Conservation (phyloP, 2,113 vertebrate genomes). For the Catharus bicknelli region DNA sequence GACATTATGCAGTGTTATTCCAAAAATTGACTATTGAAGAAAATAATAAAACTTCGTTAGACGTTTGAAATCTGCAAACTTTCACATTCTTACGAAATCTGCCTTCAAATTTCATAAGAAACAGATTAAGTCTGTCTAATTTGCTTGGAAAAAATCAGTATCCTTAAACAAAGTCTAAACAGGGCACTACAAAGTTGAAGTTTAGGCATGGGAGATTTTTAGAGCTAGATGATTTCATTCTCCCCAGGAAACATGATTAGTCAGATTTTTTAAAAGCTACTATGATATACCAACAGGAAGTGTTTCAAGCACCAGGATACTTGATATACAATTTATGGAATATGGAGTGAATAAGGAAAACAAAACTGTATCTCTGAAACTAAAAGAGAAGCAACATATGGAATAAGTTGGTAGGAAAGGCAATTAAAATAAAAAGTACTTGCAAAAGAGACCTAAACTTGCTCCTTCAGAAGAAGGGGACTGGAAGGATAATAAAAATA, state of each 20-base stretch:
- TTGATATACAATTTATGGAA: not conserved
- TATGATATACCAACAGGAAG: not conserved
- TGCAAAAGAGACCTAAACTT: slow-evolving; percentile 3
- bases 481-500: slow-evolving; percentile 54
- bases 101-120: slow-evolving; percentile 4
- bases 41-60: not conserved
- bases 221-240: not conserved
- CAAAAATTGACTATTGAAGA: not conserved
- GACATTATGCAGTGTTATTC: not conserved
- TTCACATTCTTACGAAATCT: not conserved
- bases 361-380: not conserved
- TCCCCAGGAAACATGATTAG: not conserved
- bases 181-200: not conserved
- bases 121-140: not conserved
- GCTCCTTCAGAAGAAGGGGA: not conserved
- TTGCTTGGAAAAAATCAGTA: not conserved
- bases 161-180: not conserved
- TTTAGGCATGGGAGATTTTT: not conserved
- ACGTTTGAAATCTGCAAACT: not conserved
- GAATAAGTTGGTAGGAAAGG: slow-evolving; percentile 40
- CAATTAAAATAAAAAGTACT: slow-evolving; percentile 30
- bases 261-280: not conserved
- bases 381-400: slow-evolving; percentile 32
- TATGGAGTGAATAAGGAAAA: not conserved
- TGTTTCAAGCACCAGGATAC: not conserved